Base-by-base conservation (phyloP, 2,888 invertebrate species). In the Polymixis lichenea region DNA sequence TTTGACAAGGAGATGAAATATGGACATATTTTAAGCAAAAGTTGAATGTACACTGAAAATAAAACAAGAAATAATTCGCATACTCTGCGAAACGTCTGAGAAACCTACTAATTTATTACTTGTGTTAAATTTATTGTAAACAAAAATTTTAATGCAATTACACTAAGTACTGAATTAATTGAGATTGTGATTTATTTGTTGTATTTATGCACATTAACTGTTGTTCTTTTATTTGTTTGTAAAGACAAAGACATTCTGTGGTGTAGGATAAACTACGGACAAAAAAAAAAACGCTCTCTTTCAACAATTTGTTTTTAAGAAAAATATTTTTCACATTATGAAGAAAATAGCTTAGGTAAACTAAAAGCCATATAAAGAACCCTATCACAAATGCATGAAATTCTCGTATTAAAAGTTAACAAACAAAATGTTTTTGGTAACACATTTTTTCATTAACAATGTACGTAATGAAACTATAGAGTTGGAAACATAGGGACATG, bases 401-500 rank as follows among this genome's bases (percentile, higher is more conserved):
- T 75, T 75, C 66, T 78, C 58, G 22, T 68, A 46, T 49, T 65
- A 32, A 62, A 75, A 58, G 62, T 55, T 64, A 55, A 61, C 28
- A n/a, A 72, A 71, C 60, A 68, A 71, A 72, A 78, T 64, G 55
- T 65, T 82, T 73, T 82, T 62, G 9, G 56, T 25, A 61, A 32
- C 72, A 62, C 11, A 72, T 74, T 80, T 71, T 77, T 83, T 80
- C 69, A 77, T 70, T 73, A 67, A 73, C 75, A 75, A 82, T 73
- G 62, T 55, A 58, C 28, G 25, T 72, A 79, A 79, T 76, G 51
- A 60, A 77, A 82, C 76, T 74, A 62, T 66, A 51, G 15, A 28
- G 19, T 19, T 58, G 28, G 13, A 72, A 82, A 82, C 65, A 79
- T 76, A 74, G 22, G 68, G 51, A 0, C 0, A 32, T 3, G 0